Base-by-base conservation (phyloP, 1,140 invertebrate genomes). In the Zaprionus vittiger region DNA sequence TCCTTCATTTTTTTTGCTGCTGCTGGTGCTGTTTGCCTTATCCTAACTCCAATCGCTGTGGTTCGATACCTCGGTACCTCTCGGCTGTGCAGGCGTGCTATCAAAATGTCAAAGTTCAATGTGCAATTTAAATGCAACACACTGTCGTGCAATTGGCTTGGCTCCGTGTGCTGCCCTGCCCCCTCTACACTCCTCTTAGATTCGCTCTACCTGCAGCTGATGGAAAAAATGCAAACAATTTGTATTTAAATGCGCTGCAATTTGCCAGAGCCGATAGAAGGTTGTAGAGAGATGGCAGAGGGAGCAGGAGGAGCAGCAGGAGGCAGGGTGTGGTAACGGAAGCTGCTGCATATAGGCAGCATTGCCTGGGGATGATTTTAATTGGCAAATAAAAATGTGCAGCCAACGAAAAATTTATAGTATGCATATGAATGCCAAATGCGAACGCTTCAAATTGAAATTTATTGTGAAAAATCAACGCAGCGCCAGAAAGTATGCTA, bases 51-150 rank as follows among this genome's bases (percentile, higher is more conserved):
- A 54, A 79, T 79, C 55, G 67, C 59, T 68, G 38, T 60, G 44
- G 24, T 54, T 73, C 69, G 54, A 64, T 65, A 31, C 34, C 31
- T 57, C 14, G 31, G 68, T 37, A 9, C 31, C 31, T 9, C 38
- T 34, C 38, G 38, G 38, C 55, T 63, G 67, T 66, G 78, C 67
- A 71, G 81, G 74, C 66, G 44, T 55, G 73, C 61, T 73, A 78
- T 76, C 73, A 77, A 79, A 90, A 90, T 90, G 85, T 85, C 85
- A 90, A 80, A 90, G 85, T 85, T 90, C 85, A 90, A 89, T 84
- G 81, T 89, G 85, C 85, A 89, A 89, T 89, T 89, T 90, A 89
- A 89, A 89, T 89, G 85, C 81, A 90, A 82, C 79, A 81, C 76
- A 47, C 41, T 47, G 41, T 47, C 65, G 67, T 70, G 79, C 79